phyloP scores from a whole-genome alignment of 2,797 vertebrate genomes.

The Eulemur albifrons region DNA sequence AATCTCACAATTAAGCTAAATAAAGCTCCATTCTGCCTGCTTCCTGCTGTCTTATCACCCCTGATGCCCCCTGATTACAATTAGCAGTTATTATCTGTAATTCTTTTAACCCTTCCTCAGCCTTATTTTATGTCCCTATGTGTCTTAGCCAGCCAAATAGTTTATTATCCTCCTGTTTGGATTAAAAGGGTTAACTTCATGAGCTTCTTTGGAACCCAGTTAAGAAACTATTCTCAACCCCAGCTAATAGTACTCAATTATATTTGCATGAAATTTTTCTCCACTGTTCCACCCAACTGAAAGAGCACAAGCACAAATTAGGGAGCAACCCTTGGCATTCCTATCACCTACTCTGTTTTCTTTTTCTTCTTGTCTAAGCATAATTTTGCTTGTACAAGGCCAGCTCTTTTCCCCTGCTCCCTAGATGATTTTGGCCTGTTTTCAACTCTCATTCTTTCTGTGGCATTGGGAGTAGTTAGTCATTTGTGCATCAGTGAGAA shows the following conservation, averaged over 20 bases:
- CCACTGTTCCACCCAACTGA: background rate
- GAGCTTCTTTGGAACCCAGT: background rate
- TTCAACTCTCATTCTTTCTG: conserved; percentile 77
- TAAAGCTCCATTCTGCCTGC: background rate
- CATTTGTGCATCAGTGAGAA: conserved; percentile 82
- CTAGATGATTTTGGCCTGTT: conserved; percentile 68
- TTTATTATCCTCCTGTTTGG: background rate
- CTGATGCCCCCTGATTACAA: background rate
- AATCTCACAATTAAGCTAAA: conserved; percentile 17
- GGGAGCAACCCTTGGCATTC: background rate
- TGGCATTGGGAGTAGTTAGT: conserved; percentile 78
- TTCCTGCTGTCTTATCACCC: background rate
- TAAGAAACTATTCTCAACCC: background rate
- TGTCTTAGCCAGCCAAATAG: background rate
- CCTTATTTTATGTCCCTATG: background rate
- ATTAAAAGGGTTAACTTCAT: conserved; percentile 37
- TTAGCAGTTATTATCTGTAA: background rate
- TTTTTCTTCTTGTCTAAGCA: conserved; percentile 59
- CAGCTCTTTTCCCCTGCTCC: conserved; percentile 35
- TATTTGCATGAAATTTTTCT: conserved; percentile 18
- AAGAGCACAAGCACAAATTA: background rate
- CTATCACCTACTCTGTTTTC: conserved; percentile 46
- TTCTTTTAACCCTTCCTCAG: conserved; percentile 28
- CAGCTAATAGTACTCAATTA: background rate
- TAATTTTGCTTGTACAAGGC: conserved; percentile 49